Evolutionary conservation across 2,888 invertebrate species (phyloP).

Genomic region (Drosophila parthenogenetica): DNA sequence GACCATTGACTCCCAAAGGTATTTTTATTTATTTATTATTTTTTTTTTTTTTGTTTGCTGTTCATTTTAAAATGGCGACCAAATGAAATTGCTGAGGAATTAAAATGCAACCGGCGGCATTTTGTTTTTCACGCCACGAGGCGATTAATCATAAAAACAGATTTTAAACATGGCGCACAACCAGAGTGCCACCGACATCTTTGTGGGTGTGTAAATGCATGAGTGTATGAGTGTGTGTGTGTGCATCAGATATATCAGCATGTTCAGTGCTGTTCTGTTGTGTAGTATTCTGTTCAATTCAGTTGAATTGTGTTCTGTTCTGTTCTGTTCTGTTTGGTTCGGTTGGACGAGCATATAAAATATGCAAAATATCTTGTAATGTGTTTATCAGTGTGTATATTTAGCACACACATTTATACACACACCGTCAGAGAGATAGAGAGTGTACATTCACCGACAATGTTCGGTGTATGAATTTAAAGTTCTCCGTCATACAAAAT

Average conservation of each 20-base stretch:
- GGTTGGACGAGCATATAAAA: conserved; percentile 55
- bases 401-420: conserved; percentile 35
- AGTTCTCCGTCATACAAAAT: conserved; percentile 26
- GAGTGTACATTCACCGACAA: conserved; percentile 41
- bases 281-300: conserved; percentile 10
- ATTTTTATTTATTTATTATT: neutral
- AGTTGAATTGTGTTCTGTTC: conserved; percentile 15
- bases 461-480: conserved; percentile 37
- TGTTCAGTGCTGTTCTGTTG: conserved; percentile 17
- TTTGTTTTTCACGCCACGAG: conserved; percentile 51
- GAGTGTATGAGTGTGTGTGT: neutral
- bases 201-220: too few relatives aligned
- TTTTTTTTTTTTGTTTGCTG: neutral
- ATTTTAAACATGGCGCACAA: conserved; percentile 60
- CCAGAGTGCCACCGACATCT: conserved; percentile 26
- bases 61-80: conserved; percentile 44
- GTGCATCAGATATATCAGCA: neutral
- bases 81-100: conserved; percentile 60
- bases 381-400: conserved; percentile 71
- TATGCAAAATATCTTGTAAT: conserved; percentile 78
- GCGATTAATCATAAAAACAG: conserved; percentile 76
- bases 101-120: conserved; percentile 47
- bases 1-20: conserved; percentile 32
- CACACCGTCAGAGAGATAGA: conserved; percentile 9
- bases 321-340: conserved; percentile 6